These are phyloP conservation scores for Hypomecis atomaria DNA, from an alignment of 2,888 invertebrate species.

Conservation along the genomic window DNA sequence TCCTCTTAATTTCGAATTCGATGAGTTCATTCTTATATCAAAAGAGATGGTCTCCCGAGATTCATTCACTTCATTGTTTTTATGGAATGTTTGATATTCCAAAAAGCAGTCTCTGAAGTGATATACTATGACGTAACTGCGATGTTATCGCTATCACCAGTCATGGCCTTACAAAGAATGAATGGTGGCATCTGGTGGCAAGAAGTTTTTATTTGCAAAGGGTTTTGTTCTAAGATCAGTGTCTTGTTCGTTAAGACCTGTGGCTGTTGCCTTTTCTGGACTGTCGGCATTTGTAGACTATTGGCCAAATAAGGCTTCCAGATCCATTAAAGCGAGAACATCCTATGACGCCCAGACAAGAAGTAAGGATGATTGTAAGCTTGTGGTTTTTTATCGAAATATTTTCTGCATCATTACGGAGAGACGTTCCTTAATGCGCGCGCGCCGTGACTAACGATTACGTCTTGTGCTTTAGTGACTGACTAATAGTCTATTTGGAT, in stretches of 20 bases:
- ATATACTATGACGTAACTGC: not conserved
- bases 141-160: conserved; percentile 16
- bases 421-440: conserved; percentile 14
- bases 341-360: conserved; percentile 43
- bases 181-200: conserved; percentile 31
- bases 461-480: conserved; percentile 53
- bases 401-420: conserved; percentile 24
- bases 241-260: conserved; percentile 65
- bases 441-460: conserved; percentile 44
- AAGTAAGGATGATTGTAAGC: conserved; percentile 26
- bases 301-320: conserved; percentile 59
- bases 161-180: conserved; percentile 30
- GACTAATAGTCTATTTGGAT: conserved; percentile 59
- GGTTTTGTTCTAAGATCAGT: conserved; percentile 53
- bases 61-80: not conserved
- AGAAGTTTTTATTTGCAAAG: conserved; percentile 48
- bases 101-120: not conserved
- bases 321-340: conserved; percentile 48
- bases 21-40: conserved; percentile 10
- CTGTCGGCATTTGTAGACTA: conserved; percentile 58
- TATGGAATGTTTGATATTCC: not conserved
- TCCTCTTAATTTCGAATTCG: conserved; percentile 27
- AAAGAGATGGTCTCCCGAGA: not conserved
- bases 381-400: conserved; percentile 36
- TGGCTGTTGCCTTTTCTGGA: conserved; percentile 65